These are phyloP conservation scores for Drosophila miranda DNA, from an alignment of 1,140 invertebrate species.

Conservation along the genomic window DNA sequence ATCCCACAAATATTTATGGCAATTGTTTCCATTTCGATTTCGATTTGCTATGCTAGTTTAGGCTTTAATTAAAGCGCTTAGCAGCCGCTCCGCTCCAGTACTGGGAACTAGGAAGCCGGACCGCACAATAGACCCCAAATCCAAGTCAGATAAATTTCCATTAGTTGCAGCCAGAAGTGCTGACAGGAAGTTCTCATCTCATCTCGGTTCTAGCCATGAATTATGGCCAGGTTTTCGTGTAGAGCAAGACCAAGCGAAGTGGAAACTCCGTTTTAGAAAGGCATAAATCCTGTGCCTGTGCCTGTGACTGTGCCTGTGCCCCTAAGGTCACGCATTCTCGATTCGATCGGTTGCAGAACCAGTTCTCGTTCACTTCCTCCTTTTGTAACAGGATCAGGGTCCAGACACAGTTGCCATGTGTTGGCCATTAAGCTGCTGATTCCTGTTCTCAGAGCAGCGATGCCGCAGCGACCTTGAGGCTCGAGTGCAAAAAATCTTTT, in stretches of 20 bases:
- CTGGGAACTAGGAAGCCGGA: slow-evolving; percentile 23
- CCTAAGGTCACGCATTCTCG: slow-evolving; percentile 44
- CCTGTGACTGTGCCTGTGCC: slow-evolving; percentile 53
- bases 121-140: slow-evolving; percentile 19
- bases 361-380: slow-evolving; percentile 59
- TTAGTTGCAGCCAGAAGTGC: slow-evolving; percentile 31
- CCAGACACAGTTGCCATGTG: slow-evolving; percentile 29
- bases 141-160: slow-evolving; percentile 41
- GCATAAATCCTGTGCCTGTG: slow-evolving; percentile 50
- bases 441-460: slow-evolving; percentile 22
- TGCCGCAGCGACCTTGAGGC: slow-evolving; percentile 59
- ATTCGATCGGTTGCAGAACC: slow-evolving; percentile 27
- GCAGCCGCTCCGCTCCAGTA: slow-evolving; percentile 1
- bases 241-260: slow-evolving; percentile 30
- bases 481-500: slow-evolving; percentile 66
- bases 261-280: slow-evolving; percentile 63
- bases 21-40: slow-evolving; percentile 58
- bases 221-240: slow-evolving; percentile 48
- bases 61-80: slow-evolving; percentile 63
- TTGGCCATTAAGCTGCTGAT: slow-evolving; percentile 56
- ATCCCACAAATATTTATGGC: slow-evolving; percentile 65
- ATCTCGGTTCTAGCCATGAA: slow-evolving; percentile 53
- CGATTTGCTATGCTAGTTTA: slow-evolving; percentile 58
- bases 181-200: slow-evolving; percentile 67
- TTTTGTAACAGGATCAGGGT: slow-evolving; percentile 62